phyloP scores from a whole-genome alignment of 2,113 vertebrate genomes.

The Gadus macrocephalus region DNA sequence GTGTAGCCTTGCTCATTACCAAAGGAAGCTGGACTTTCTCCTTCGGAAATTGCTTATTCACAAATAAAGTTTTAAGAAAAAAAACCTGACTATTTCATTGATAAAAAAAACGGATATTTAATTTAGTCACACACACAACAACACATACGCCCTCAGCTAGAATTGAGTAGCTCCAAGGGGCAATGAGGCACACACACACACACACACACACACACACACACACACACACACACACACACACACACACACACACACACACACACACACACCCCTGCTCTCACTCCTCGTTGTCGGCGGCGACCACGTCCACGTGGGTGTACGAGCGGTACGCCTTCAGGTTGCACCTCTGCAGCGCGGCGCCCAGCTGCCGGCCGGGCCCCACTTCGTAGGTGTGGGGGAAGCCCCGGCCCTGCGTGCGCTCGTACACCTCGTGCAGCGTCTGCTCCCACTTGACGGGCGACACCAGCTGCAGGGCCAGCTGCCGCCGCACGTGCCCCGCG shows the following conservation, averaged over 20 bases:
- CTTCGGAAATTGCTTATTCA: constrained; percentile 39
- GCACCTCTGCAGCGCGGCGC: constrained; percentile 78
- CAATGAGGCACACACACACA: no score
- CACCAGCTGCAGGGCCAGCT: constrained; percentile 84
- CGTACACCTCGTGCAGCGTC: constrained; percentile 84
- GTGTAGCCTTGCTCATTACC: constrained; percentile 38
- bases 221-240: no score
- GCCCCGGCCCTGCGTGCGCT: constrained; percentile 72
- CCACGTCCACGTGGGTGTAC: constrained; percentile 74
- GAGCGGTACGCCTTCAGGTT: constrained; percentile 85
- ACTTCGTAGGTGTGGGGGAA: constrained; percentile 88
- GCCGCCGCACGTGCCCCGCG: constrained; percentile 67
- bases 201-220: no score
- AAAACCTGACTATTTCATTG: constrained; percentile 10
- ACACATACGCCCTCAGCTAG: no score
- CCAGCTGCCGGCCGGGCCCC: constrained; percentile 87
- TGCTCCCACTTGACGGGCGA: constrained; percentile 94
- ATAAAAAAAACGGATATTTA: not conserved
- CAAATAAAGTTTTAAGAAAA: constrained; percentile 48
- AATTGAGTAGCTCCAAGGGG: no score
- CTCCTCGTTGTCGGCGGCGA: constrained; percentile 21
- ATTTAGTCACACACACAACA: no score
- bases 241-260: no score
- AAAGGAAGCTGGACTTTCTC: constrained; percentile 73
- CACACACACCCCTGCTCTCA: not conserved